Evolutionary conservation across 2,113 vertebrate genomes (phyloP), one percentile per base, ranked within the genome.

Genomic region (Toxotes chatareus): DNA sequence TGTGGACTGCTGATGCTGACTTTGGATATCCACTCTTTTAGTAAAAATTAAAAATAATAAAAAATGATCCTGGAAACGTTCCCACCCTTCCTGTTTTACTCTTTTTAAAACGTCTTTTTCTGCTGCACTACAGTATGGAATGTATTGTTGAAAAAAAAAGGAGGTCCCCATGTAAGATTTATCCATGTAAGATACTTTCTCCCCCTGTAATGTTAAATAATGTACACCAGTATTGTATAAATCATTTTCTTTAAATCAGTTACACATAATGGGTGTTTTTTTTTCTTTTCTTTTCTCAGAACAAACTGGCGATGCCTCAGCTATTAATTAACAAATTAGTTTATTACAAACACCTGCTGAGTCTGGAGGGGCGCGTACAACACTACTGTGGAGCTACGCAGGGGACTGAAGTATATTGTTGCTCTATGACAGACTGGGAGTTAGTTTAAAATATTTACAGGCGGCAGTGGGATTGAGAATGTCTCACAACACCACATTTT

Each of bases 211-310:
- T 83, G 73, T 85, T 83, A 72, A 83, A 80, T 90, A 17, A 76
- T 90, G 84, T 91, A 73, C 80, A 84, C 51, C 47, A 82, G 77
- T 81, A 72, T 89, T 78, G 74, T 89, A 87, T 88, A 92, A 92
- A 93, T 74, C 14, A 64, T 81, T 88, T 82, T 57, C 82, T 85
- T 87, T 76, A 59, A 88, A 86, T 62, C 1, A 16, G 79, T 68
- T 77, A 65, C 57, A 85, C 44, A 86, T 32, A 42, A n/a, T 9
- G 19, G 27, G 49, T 73, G 38, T 67, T 7, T 0, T 3, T 70
- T 51, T 17, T 21, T n/a, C 27, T 10, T 27, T 10, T 19, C 23
- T 21, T n/a, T 51, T 64, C 10, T 46, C 4, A 17, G 21, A 32
- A 40, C 66, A n/a, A 10, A 31, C 12, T 51, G 44, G 1, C 47